Conservation (phyloP, 2,113 vertebrate genomes). For the Scytalopus superciliaris region DNA sequence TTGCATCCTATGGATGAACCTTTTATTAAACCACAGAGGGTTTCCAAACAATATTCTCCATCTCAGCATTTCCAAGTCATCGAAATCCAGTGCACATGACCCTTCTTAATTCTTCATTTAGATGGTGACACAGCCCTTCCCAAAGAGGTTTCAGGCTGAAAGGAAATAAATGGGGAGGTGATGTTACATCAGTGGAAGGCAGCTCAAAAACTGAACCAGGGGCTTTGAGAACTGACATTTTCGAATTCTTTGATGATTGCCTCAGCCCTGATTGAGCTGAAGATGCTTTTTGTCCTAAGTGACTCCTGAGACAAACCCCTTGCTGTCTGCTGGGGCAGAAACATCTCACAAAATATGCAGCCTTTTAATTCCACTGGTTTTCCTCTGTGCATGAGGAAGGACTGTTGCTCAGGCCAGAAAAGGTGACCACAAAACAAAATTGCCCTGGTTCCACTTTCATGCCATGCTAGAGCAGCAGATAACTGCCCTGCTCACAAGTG, state of each 20-base stretch:
- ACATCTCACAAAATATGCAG: rapidly evolving
- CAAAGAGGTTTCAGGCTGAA: not conserved
- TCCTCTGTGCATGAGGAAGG: not conserved
- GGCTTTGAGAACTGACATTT: not conserved
- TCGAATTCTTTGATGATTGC: not conserved
- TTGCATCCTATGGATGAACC: slow-evolving; percentile 49
- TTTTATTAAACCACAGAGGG: slow-evolving; percentile 47
- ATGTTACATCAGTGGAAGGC: not conserved
- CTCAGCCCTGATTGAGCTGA: not conserved
- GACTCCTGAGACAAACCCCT: not conserved
- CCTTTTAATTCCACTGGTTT: not conserved
- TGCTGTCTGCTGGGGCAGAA: not conserved
- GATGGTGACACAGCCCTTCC: not conserved
- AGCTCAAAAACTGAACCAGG: not conserved
- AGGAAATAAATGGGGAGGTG: not conserved
- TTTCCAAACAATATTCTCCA: not conserved
- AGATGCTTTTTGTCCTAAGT: not conserved
- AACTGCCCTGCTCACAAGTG: not conserved
- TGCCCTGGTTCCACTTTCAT: slow-evolving; percentile 7
- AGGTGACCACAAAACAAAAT: slow-evolving; percentile 34
- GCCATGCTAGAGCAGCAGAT: not conserved
- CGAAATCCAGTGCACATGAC: not conserved
- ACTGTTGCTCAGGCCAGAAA: not conserved
- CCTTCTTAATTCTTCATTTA: not conserved
- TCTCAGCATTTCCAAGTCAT: not conserved